These are phyloP conservation scores for Vicugna pacos DNA, from an alignment of 2,113 vertebrate genomes.

Conservation along the genomic window DNA sequence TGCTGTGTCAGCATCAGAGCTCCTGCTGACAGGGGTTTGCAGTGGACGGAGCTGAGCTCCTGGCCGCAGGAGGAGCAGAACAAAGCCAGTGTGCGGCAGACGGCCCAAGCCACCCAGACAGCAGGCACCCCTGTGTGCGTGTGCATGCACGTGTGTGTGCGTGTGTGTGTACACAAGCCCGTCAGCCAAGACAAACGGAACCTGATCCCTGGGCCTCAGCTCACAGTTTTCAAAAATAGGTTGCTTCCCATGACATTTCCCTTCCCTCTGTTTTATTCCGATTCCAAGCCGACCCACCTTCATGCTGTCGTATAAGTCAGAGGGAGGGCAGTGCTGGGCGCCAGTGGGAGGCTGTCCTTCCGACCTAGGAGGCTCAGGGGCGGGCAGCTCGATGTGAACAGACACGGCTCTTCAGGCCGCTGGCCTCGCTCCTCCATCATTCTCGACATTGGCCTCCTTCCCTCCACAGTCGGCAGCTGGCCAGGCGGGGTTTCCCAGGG, in stretches of 20 bases:
- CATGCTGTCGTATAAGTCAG: slow-evolving; percentile 79
- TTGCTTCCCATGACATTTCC: slow-evolving; percentile 76
- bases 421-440: slow-evolving; percentile 76
- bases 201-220: slow-evolving; percentile 73
- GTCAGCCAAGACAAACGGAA: slow-evolving; percentile 78
- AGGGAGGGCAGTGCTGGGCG: slow-evolving; percentile 62
- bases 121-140: neutral
- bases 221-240: slow-evolving; percentile 81
- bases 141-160: neutral
- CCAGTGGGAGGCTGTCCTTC: slow-evolving; percentile 75
- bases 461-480: slow-evolving; percentile 72
- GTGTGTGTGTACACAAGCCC: slow-evolving; percentile 57
- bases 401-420: slow-evolving; percentile 74
- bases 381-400: slow-evolving; percentile 54
- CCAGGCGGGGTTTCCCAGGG: slow-evolving; percentile 47
- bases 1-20: slow-evolving; percentile 77
- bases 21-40: slow-evolving; percentile 82
- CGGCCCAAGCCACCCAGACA: slow-evolving; percentile 64
- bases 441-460: slow-evolving; percentile 74
- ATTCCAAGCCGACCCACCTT: slow-evolving; percentile 52
- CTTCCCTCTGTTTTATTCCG: slow-evolving; percentile 72
- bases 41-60: slow-evolving; percentile 75
- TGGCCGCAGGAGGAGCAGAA: slow-evolving; percentile 77
- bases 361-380: slow-evolving; percentile 73
- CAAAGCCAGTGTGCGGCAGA: slow-evolving; percentile 69